Evolutionary conservation across 2,888 invertebrate species (phyloP).

Genomic region (Dicranocentrus wangi): DNA sequence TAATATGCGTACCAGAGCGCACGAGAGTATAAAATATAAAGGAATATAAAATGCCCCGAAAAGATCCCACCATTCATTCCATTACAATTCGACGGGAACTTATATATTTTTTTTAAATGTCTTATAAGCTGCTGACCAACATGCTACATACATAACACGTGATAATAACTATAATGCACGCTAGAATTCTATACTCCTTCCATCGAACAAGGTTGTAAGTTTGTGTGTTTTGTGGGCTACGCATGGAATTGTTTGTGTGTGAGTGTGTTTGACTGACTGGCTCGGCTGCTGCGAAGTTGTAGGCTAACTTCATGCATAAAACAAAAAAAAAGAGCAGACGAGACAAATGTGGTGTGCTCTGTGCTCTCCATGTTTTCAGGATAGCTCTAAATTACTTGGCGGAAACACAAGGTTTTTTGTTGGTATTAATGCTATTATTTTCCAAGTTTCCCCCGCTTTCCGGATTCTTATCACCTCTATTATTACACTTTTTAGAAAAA

Average conservation of each 20-base stretch:
- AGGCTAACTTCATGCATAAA: constrained; percentile 2
- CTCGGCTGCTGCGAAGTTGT: not conserved
- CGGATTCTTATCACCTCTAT: not conserved
- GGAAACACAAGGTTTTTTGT: not conserved
- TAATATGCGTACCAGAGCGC: not conserved
- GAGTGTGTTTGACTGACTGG: constrained; percentile 2
- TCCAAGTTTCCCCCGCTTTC: not conserved
- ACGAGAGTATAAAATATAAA: constrained; percentile 3
- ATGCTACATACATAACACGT: not conserved
- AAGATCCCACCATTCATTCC: not conserved
- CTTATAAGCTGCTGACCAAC: not conserved
- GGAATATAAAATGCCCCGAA: constrained; percentile 21
- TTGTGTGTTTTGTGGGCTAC: not conserved
- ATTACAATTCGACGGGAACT: constrained; percentile 5
- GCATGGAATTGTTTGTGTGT: constrained; percentile 6
- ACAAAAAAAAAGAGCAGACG: constrained; percentile 2
- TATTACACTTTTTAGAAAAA: not conserved
- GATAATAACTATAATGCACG: constrained; percentile 7
- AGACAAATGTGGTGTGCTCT: constrained; percentile 2
- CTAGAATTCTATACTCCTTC: no score
- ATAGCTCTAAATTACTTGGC: not conserved
- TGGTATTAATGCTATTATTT: constrained; percentile 5
- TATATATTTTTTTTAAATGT: constrained; percentile 21
- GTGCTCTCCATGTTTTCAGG: not conserved
- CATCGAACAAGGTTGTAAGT: not conserved